Evolutionary conservation across 2,888 invertebrate genomes (phyloP), one percentile per base, ranked within the genome.

Genomic region (Oligia strigilis): DNA sequence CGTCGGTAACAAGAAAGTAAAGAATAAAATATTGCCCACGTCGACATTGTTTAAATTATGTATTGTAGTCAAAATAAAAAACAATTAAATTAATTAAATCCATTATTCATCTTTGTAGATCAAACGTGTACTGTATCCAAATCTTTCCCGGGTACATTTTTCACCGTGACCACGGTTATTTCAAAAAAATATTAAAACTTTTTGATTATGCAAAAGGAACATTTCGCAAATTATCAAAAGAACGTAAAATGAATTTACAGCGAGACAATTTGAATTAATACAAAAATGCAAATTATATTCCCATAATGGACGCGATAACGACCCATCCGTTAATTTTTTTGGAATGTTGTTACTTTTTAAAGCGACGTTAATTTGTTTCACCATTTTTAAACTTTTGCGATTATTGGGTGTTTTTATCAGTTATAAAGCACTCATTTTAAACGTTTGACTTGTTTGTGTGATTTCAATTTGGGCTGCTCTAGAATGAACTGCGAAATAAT

Each of bases 271-370:
- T 85, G 82, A 85, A 87, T 88, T 86, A 89, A 90, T 87, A 87
- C 85, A 82, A 80, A 90, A 90, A 90, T 90, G 90, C 86, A 88
- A 90, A 92, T 89, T 73, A 87, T 88, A 91, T 91, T 92, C 87
- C 84, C 90, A 89, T 92, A 90, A 92, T 89, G 90, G 88, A 83
- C 83, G 80, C 83, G 90, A 90, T 92, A 93, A 93, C 91, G 81
- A 77, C 85, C 81, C 75, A 77, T 78, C 78, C 76, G 77, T 78
- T 76, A 76, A 65, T 83, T 85, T 85, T 87, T 85, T 81, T 67
- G 43, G 36, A 79, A 75, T 83, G 62, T 85, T 85, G 77, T 77
- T 72, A 70, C 75, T 74, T 79, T 87, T 77, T 75, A 62, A 80
- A 75, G 65, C 73, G 72, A 78, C 46, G 75, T 78, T 77, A 81